Conservation (phyloP, 1,140 invertebrate species). For the Colletes latitarsis region DNA sequence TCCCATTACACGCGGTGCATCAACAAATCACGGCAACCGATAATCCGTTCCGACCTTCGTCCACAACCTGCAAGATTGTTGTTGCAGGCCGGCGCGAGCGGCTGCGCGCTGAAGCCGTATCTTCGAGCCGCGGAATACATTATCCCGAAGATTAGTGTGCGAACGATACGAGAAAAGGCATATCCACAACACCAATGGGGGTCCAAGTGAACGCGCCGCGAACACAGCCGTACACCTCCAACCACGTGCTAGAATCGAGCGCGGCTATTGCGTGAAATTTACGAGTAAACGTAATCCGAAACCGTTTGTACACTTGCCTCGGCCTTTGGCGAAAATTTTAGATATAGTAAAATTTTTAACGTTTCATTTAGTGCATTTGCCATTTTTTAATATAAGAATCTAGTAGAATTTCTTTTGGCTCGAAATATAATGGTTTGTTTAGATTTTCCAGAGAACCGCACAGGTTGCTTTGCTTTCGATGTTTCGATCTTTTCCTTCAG, state of each 20-base stretch:
- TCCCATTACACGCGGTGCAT: conserved; percentile 58
- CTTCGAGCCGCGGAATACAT: conserved; percentile 67
- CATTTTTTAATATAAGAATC: no score
- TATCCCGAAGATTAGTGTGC: conserved; percentile 73
- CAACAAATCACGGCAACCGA: conserved; percentile 63
- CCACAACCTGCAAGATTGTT: conserved; percentile 59
- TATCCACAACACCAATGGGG: conserved; percentile 45
- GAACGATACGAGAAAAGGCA: conserved; percentile 67
- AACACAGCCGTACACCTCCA: conserved; percentile 14
- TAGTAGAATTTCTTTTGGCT: no score
- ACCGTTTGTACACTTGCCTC: neutral
- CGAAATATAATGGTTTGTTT: no score
- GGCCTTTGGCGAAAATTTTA: neutral
- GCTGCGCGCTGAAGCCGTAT: conserved; percentile 55
- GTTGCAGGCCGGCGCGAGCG: conserved; percentile 50
- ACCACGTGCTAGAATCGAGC: neutral
- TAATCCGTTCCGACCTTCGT: conserved; percentile 69
- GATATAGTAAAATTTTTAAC: no score
- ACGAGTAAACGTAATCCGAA: neutral
- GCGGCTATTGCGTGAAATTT: conserved; percentile 16
- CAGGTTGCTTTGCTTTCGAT: no score
- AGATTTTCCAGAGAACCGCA: no score
- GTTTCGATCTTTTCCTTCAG: no score
- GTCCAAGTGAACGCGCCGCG: conserved; percentile 46
- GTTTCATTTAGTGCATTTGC: no score